Conservation (phyloP, 2,113 vertebrate genomes). For the Todiramphus saurophagus region DNA sequence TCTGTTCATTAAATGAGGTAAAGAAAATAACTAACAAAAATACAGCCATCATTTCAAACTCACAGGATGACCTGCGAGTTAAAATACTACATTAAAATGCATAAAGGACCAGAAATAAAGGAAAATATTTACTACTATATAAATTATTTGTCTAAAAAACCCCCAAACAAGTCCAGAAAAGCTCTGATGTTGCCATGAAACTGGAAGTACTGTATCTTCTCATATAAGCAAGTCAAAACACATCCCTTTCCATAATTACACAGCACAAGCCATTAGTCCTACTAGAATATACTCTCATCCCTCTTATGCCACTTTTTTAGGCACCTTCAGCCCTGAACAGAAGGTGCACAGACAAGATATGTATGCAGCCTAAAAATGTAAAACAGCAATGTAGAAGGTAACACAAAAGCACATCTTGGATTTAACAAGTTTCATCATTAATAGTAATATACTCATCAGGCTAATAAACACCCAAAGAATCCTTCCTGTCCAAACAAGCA, state of each 20-base stretch:
- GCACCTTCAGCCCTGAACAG: not conserved
- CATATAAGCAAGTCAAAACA: rapidly evolving
- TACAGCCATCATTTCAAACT: not conserved
- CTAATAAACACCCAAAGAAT: not conserved
- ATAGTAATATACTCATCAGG: not conserved
- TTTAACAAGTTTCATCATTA: not conserved
- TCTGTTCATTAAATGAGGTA: not conserved
- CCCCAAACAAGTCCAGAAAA: not conserved
- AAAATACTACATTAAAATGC: not conserved
- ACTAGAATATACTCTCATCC: not conserved
- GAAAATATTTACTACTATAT: not conserved
- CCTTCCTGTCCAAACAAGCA: not conserved
- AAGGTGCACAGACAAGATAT: not conserved
- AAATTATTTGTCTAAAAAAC: not conserved
- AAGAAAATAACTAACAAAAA: not conserved
- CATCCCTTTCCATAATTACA: not conserved
- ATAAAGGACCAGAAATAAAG: not conserved
- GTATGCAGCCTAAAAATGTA: not conserved
- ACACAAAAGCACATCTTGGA: not conserved
- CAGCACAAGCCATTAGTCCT: rapidly evolving
- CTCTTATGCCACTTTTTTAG: not conserved
- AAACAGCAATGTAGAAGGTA: not conserved
- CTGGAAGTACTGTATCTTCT: rapidly evolving
- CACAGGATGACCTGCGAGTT: not conserved
- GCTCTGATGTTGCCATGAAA: not conserved